Evolutionary conservation across 1,140 invertebrate genomes (phyloP).

Genomic region (Drosophila paulistorum): DNA sequence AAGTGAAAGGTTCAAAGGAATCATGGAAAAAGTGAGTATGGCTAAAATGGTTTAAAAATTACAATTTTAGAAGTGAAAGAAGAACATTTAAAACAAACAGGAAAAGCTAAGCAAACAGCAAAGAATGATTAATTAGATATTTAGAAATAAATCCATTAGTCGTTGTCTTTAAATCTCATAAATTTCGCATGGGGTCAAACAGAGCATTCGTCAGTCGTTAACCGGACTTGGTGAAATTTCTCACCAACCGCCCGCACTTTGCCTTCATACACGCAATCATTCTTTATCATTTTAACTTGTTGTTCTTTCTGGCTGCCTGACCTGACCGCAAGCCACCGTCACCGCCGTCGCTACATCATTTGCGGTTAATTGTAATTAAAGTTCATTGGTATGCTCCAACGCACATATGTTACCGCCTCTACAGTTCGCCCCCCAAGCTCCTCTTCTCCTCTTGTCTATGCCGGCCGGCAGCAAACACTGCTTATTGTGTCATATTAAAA

Average conservation of each 20-base stretch:
- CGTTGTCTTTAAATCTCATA: neutral
- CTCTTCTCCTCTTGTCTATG: neutral
- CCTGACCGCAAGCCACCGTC: constrained; percentile 55
- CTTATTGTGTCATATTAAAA: constrained; percentile 47
- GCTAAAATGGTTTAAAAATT: too few relatives aligned
- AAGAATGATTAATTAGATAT: neutral
- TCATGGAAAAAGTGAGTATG: too few relatives aligned
- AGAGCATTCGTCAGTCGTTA: constrained; percentile 1
- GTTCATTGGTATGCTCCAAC: constrained; percentile 62
- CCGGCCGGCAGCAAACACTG: constrained; percentile 40
- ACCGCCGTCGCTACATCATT: constrained; percentile 70
- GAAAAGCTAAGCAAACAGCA: too few relatives aligned
- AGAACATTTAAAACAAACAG: neutral
- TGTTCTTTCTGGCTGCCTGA: constrained; percentile 35
- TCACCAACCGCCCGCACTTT: neutral
- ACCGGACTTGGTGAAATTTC: neutral
- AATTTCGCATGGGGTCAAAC: neutral
- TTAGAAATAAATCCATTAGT: neutral
- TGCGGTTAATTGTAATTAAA: constrained; percentile 79
- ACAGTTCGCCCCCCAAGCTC: neutral
- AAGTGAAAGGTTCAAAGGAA: too few relatives aligned
- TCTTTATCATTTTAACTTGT: constrained; percentile 31
- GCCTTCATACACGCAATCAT: neutral
- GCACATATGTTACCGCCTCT: constrained; percentile 50
- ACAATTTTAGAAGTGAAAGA: neutral